Conservation (phyloP, 2,797 vertebrate genomes). For the Alosa sapidissima region DNA sequence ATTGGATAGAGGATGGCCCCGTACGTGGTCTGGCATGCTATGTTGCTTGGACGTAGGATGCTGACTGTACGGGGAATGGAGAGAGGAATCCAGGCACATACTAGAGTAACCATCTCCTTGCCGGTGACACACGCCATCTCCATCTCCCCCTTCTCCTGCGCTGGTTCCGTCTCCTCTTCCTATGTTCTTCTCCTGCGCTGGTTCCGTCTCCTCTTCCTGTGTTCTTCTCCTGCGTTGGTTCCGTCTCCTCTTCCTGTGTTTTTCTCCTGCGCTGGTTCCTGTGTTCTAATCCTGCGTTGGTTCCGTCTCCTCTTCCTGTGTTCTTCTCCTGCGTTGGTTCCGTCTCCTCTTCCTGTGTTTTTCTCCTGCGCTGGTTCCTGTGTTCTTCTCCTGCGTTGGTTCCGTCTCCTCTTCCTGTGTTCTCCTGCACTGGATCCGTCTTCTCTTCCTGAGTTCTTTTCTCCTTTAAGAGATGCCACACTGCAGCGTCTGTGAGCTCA, state of each 20-base stretch:
- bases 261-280: no score
- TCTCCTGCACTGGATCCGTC: conserved; percentile 44
- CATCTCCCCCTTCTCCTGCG: not conserved
- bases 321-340: no score
- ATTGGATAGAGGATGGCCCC: not conserved
- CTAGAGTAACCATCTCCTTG: conserved; percentile 11
- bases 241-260: no score
- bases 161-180: no score
- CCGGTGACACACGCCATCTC: not conserved
- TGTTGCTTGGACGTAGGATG: not conserved
- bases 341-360: no score
- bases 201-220: no score
- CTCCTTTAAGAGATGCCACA: conserved; percentile 36
- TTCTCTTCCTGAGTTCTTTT: conserved; percentile 34
- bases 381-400: no score
- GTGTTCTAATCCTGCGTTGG: no score
- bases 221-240: no score
- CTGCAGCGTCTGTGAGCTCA: conserved; percentile 77
- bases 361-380: not conserved
- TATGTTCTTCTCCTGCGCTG: no score
- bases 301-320: no score
- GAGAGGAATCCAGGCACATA: not conserved
- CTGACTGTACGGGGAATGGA: not conserved
- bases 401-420: no score
- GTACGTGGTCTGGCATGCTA: not conserved